Evolutionary conservation across 2,888 invertebrate species (phyloP), one percentile per base, ranked within the genome.

Genomic region (Oeneis ivallda): DNA sequence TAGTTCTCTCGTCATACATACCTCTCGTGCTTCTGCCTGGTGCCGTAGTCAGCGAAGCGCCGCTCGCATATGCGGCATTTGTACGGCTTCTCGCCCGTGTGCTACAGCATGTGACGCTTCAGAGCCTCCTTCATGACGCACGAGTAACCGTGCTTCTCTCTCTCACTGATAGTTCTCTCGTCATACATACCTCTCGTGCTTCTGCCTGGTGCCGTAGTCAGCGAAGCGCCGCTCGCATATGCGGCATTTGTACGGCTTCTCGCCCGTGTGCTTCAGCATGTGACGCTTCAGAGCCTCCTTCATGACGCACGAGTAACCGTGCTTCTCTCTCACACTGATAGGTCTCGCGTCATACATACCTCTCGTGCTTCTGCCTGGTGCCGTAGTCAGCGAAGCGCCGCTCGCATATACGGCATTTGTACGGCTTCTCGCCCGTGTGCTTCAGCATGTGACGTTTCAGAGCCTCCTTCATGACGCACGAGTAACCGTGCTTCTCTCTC

Each of bases 21-120:
- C 89, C 90, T 84, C 68, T 91, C 89, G 62, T 91, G 91, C 68
- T 90, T 91, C 80, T 89, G 89, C 63, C 89, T 59, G 0, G 87
- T 87, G 53, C 90, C 89, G 62, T 84, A 87, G 76, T 90, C 89
- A 0, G 82, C 84, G 72, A 87, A 91, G 6, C 82, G 78, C 1
- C 89, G 75, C n/a, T 87, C 89, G 72, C 91, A 92, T 58, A 87
- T 82, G 17, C 86, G 78, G 65, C 91, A 92, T 74, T 86, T 82
- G 79, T 89, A 89, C 0, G 89, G 89, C 11, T 79, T 75, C 64
- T 86, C 84, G 37, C 89, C 91, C 8, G 91, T 90, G 69, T 91
- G 91, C 0, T 83, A 79, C 72, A 86, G 72, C 89, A 91, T 89
- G 73, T 92, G 90, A 13, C 90, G 83, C 58, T 84, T 86, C 11